Conservation (phyloP, 1,140 invertebrate genomes). For the Ips nitidus region DNA sequence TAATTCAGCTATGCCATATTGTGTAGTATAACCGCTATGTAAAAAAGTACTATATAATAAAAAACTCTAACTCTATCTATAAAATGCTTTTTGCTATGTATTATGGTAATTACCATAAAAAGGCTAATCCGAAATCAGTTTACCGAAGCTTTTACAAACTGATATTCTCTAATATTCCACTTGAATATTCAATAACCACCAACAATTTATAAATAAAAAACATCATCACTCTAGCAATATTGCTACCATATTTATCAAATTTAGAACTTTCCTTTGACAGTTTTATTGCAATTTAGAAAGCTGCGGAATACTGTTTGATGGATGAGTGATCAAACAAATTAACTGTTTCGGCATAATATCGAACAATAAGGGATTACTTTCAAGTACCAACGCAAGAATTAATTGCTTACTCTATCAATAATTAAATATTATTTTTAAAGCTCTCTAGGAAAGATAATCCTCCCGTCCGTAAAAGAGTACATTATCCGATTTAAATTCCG, state of each 20-base stretch:
- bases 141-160: no score
- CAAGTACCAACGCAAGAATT: slow-evolving; percentile 18
- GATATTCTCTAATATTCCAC: no score
- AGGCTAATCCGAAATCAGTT: no score
- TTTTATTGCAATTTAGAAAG: slow-evolving; percentile 29
- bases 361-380: slow-evolving; percentile 29
- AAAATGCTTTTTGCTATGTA: no score
- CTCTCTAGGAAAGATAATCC: slow-evolving; percentile 17
- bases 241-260: slow-evolving; percentile 30
- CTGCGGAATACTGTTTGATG: slow-evolving; percentile 18
- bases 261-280: slow-evolving; percentile 25
- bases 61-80: no score
- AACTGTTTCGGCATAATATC: slow-evolving; percentile 19
- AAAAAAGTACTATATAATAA: no score
- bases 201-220: neutral
- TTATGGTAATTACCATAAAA: no score
- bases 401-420: slow-evolving; percentile 24
- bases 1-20: no score
- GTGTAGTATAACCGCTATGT: no score
- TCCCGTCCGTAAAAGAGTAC: neutral
- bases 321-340: slow-evolving; percentile 24
- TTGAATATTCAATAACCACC: neutral
- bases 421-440: slow-evolving; percentile 30
- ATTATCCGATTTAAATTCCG: neutral
- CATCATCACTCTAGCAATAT: slow-evolving; percentile 23